Percentiles rank a stretch among this genome's conserved stretches.
Conservation (phyloP, 2,888 invertebrate genomes). For the Euproctis similis region DNA sequence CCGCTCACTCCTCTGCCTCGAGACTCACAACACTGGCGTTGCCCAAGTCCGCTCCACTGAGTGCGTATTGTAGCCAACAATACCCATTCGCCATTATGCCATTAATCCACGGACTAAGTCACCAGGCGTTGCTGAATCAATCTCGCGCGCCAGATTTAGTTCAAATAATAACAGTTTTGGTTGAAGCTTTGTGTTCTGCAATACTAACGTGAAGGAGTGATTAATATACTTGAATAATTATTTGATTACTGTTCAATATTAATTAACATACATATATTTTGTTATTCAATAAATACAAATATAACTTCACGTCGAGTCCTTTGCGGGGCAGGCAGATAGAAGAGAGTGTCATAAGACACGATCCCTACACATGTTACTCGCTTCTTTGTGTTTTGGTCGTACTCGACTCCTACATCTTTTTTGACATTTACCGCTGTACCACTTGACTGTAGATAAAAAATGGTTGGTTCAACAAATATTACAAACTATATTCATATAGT, state of each 20-base stretch:
- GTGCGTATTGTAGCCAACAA: slow-evolving; percentile 41
- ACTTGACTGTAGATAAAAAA: too few species aligned
- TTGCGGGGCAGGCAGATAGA: too few species aligned
- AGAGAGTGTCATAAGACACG: too few species aligned
- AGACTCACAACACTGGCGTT: slow-evolving; percentile 3
- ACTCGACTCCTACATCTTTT: too few species aligned
- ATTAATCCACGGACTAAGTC: slow-evolving; percentile 37
- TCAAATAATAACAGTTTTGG: slow-evolving; percentile 20
- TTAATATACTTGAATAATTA: not conserved
- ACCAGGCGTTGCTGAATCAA: slow-evolving; percentile 17
- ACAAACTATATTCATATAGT: too few species aligned
- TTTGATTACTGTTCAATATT: not conserved
- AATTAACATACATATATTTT: too few species aligned
- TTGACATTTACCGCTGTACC: too few species aligned
- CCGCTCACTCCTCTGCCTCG: slow-evolving; percentile 2
- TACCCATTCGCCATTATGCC: slow-evolving; percentile 30
- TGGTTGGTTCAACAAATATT: too few species aligned
- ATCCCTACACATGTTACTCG: too few species aligned
- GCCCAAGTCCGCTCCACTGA: slow-evolving; percentile 23
- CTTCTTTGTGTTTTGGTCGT: too few species aligned
- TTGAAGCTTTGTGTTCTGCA: slow-evolving; percentile 2
- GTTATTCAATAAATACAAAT: too few species aligned
- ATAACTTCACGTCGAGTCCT: too few species aligned
- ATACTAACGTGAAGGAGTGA: slow-evolving; percentile 2
- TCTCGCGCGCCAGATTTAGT: slow-evolving; percentile 22